phyloP scores from a whole-genome alignment of 2,888 invertebrate species.

The Colletes collaris region DNA sequence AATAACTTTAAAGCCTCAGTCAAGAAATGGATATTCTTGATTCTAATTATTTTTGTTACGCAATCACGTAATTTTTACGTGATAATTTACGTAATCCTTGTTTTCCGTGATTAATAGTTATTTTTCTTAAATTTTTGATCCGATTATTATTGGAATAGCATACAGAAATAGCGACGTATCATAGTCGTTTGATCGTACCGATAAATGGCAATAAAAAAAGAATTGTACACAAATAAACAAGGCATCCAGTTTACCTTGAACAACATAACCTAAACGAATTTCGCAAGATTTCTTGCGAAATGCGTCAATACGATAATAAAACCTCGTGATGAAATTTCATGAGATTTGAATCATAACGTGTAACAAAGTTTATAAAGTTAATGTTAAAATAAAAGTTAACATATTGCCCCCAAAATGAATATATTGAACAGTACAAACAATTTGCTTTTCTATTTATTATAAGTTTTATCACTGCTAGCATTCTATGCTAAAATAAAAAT shows the following conservation, averaged over 20 bases:
- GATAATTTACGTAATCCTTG: too few relatives aligned
- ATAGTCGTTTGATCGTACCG: not conserved
- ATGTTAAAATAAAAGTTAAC: not conserved
- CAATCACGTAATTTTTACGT: too few relatives aligned
- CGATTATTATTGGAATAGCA: not conserved
- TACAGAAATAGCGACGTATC: not conserved
- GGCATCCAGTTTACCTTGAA: not conserved
- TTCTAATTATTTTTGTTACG: too few relatives aligned
- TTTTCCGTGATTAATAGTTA: not conserved
- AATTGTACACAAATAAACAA: not conserved
- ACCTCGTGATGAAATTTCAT: not conserved
- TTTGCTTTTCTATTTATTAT: too few relatives aligned
- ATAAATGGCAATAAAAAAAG: not conserved
- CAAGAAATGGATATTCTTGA: too few relatives aligned
- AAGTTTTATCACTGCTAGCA: too few relatives aligned
- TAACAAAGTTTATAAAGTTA: not conserved
- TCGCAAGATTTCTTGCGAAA: constrained; percentile 19
- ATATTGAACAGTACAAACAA: too few relatives aligned
- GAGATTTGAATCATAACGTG: not conserved
- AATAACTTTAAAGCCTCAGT: too few relatives aligned
- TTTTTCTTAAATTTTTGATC: not conserved
- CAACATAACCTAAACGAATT: constrained; percentile 7
- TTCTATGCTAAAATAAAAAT: too few relatives aligned
- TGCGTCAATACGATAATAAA: not conserved
- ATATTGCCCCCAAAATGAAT: too few relatives aligned